Base-by-base conservation (phyloP, 2,797 vertebrate genomes). In the Echiichthys vipera region DNA sequence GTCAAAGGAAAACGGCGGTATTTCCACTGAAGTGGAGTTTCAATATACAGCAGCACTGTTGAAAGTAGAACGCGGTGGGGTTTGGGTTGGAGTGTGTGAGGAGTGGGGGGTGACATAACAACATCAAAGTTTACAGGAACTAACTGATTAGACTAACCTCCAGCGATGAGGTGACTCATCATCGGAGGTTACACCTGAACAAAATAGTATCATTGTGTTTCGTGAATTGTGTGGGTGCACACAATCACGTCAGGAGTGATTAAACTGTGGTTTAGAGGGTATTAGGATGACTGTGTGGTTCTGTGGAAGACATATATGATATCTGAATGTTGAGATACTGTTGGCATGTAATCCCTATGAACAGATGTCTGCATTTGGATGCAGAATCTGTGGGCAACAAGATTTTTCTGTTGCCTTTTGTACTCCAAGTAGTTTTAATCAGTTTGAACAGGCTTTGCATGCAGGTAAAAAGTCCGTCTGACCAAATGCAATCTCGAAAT, bases 131-230 rank as follows among this genome's bases (percentile, higher is more conserved):
- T 80, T 51, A 83, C 54, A 43, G 62, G 63, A 80, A 77, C 46
- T 50, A 80, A 66, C 13, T 47, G 22, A 49, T 70, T 39, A 12
- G 55, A 65, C 24, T 17, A 66, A 61, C 18, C 49, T 40, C 61
- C n/a, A 30, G 17, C 24, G 15, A 68, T 88, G 87, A 91, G 71
- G 88, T 66, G 86, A 62, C 17, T 62, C 29, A 6, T 27, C 43
- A n/a, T 37, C 5, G 11, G 5, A n/a, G 5, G 32, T 51, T 13
- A 42, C 42, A 49, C 5, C 10, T 49, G 27, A 40, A 45, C 39
- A 25, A 32, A 9, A 5, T n/a, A 32, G 39, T 37, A 39, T 39
- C 39, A 65, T 17, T 51, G 49, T 62, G 46, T 55, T 64, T 25
- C 42, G 46, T 65, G 56, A 87, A 72, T 22, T 34, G 67, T 81